Percentiles rank a stretch among this genome's conserved stretches.
phyloP scores from a whole-genome alignment of 2,888 invertebrate species.

The Romanomermis culicivorax region DNA sequence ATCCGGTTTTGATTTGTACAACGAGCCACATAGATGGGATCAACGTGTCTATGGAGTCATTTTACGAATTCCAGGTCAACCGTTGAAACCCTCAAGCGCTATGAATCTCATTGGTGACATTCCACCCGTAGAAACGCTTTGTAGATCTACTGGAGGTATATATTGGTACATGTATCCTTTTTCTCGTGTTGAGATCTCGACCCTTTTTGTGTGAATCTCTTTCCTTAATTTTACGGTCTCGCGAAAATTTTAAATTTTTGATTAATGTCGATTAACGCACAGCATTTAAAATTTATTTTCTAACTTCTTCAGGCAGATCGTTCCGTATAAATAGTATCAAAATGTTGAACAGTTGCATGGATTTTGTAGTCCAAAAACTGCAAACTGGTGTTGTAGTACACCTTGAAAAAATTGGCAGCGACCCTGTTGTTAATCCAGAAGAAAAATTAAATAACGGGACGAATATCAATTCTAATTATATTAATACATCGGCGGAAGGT shows the following conservation, averaged over 20 bases:
- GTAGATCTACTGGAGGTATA: slow-evolving; percentile 85
- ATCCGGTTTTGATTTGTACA: slow-evolving; percentile 83
- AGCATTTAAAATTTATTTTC: too few species aligned
- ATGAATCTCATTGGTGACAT: slow-evolving; percentile 57
- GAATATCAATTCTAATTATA: background rate
- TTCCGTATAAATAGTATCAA: slow-evolving; percentile 83
- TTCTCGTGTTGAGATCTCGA: background rate
- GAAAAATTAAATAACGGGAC: background rate
- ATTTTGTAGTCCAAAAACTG: slow-evolving; percentile 84
- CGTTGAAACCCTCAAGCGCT: slow-evolving; percentile 1
- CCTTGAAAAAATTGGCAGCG: slow-evolving; percentile 83
- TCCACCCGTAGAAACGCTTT: slow-evolving; percentile 89
- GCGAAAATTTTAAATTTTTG: background rate
- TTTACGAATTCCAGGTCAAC: slow-evolving; percentile 55
- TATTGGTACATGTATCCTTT: slow-evolving; percentile 1
- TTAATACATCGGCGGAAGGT: background rate
- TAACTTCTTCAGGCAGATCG: slow-evolving; percentile 48
- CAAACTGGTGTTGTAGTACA: slow-evolving; percentile 92
- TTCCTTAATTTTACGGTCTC: background rate
- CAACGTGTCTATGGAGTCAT: slow-evolving; percentile 89
- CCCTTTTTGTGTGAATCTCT: slow-evolving; percentile 4
- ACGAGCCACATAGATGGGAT: slow-evolving; percentile 99
- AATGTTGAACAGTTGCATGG: slow-evolving; percentile 83
- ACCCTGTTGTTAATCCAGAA: slow-evolving; percentile 31
- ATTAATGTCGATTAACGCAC: background rate